Percentiles rank a stretch among this genome's conserved stretches.
Evolutionary conservation across 1,140 invertebrate species (phyloP).

Genomic region (Mercenaria mercenaria): DNA sequence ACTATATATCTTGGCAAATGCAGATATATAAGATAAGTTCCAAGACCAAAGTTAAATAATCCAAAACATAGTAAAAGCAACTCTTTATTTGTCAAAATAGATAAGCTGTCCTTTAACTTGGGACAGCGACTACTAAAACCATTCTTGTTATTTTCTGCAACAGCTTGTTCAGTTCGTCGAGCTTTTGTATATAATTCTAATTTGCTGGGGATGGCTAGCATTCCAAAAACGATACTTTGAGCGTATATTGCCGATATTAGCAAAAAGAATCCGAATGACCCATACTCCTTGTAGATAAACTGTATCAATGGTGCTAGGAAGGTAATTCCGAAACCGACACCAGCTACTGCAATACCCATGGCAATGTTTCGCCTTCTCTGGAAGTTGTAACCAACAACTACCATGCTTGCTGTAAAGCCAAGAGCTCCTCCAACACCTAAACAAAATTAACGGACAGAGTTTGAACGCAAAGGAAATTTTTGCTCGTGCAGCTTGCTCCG

Average conservation of each 20-base stretch:
- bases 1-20: slow-evolving; percentile 50
- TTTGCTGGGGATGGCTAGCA: slow-evolving; percentile 7
- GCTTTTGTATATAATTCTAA: slow-evolving; percentile 40
- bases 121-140: no score
- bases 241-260: slow-evolving; percentile 28
- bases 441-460: background rate
- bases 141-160: background rate
- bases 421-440: slow-evolving; percentile 37
- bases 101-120: no score
- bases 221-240: slow-evolving; percentile 37
- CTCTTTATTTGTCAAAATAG: slow-evolving; percentile 15
- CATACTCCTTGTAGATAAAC: slow-evolving; percentile 1
- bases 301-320: slow-evolving; percentile 26
- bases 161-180: background rate
- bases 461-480: background rate
- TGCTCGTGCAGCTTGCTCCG: no score
- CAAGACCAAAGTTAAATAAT: slow-evolving; percentile 49
- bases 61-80: slow-evolving; percentile 7
- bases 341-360: slow-evolving; percentile 31
- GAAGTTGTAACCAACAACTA: slow-evolving; percentile 54
- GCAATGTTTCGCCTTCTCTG: slow-evolving; percentile 27
- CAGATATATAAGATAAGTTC: slow-evolving; percentile 34
- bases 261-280: slow-evolving; percentile 40
- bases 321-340: slow-evolving; percentile 25
- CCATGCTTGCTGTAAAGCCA: slow-evolving; percentile 37